These are phyloP conservation scores for Synergus laeviventris DNA, from an alignment of 2,888 invertebrate species.

Conservation along the genomic window DNA sequence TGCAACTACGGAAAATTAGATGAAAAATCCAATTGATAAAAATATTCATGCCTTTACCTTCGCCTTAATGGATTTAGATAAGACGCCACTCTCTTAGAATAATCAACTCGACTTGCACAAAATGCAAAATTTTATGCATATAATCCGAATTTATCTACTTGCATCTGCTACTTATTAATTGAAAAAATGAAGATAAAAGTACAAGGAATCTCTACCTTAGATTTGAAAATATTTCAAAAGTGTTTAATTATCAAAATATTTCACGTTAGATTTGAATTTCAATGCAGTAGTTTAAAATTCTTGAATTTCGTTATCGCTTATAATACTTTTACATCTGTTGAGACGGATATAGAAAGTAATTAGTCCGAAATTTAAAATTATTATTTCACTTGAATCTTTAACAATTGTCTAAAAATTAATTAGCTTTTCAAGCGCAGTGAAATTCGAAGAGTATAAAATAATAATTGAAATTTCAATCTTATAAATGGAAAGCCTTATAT, in stretches of 20 bases:
- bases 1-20: slow-evolving; percentile 29
- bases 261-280: too few species aligned
- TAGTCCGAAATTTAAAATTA: too few species aligned
- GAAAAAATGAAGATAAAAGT: neutral
- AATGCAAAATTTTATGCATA: too few species aligned
- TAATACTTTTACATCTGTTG: too few species aligned
- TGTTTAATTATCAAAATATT: too few species aligned
- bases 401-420: too few species aligned
- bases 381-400: too few species aligned
- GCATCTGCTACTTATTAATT: neutral
- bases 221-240: neutral
- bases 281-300: too few species aligned
- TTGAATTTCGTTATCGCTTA: too few species aligned
- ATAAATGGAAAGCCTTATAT: neutral
- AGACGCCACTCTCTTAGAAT: slow-evolving; percentile 26
- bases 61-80: slow-evolving; percentile 29
- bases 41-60: slow-evolving; percentile 15
- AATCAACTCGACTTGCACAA: slow-evolving; percentile 1
- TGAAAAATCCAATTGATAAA: slow-evolving; percentile 32
- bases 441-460: neutral
- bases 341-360: too few species aligned
- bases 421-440: neutral
- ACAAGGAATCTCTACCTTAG: neutral
- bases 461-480: neutral
- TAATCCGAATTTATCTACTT: slow-evolving; percentile 14